Conservation (phyloP, 2,113 vertebrate species). For the Gnathonemus echidnorhynchus region DNA sequence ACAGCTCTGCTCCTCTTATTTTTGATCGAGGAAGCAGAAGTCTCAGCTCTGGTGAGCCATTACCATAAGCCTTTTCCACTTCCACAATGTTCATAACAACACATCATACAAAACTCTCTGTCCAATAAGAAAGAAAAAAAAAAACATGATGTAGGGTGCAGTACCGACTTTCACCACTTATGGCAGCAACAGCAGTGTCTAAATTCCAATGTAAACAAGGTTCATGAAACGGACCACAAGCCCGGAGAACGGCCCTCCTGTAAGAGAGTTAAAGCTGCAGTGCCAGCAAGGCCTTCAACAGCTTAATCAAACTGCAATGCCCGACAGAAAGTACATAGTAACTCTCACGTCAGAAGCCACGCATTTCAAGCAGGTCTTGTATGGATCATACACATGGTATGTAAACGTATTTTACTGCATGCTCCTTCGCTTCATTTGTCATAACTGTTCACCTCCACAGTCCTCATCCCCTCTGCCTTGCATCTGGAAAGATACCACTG, state of each 20-base stretch:
- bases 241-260: background rate
- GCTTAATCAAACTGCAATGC: background rate
- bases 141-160: background rate
- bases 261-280: background rate
- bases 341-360: background rate
- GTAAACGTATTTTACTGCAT: conserved; percentile 9
- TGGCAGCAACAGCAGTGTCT: background rate
- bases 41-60: background rate
- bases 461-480: background rate
- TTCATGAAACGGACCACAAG: background rate
- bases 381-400: background rate
- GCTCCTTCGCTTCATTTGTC: conserved; percentile 11
- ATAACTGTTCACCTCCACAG: background rate
- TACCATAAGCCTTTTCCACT: background rate
- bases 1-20: background rate
- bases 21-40: background rate
- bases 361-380: conserved; percentile 4
- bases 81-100: background rate
- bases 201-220: background rate
- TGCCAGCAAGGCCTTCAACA: background rate
- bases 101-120: background rate
- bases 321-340: background rate
- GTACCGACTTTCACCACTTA: background rate
- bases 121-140: background rate
- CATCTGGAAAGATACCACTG: background rate